These are phyloP conservation scores for Muricea muricata DNA, from an alignment of 92 coral and sea anemone genomes.

Conservation along the genomic window DNA sequence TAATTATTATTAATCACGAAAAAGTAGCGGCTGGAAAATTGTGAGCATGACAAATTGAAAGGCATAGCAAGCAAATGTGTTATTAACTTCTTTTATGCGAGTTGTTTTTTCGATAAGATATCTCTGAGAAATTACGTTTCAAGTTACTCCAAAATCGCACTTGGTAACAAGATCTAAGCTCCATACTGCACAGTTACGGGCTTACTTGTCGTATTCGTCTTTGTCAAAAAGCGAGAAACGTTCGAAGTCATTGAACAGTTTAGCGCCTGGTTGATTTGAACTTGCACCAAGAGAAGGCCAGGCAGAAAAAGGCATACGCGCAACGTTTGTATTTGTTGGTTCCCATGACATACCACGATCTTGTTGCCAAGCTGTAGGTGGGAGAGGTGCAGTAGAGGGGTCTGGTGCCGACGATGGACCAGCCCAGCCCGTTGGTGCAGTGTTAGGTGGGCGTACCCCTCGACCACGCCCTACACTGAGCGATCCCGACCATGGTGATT, in stretches of 20 bases:
- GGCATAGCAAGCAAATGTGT: no score
- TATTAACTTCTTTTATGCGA: no score
- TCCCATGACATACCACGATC: background rate
- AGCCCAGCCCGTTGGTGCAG: slow-evolving; percentile 82
- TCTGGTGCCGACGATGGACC: slow-evolving; percentile 70
- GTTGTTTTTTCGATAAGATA: no score
- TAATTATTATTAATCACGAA: no score
- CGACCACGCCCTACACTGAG: slow-evolving; percentile 70
- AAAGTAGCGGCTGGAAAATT: no score
- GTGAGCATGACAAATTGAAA: no score
- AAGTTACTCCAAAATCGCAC: background rate
- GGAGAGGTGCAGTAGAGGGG: background rate
- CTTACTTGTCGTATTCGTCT: background rate
- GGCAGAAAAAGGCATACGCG: background rate
- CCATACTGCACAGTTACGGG: background rate
- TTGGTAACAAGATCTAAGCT: no score
- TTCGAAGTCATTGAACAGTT: background rate
- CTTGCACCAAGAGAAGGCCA: slow-evolving; percentile 14
- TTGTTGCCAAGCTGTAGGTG: background rate
- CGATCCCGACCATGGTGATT: slow-evolving; percentile 48
- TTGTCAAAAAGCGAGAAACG: slow-evolving; percentile 26
- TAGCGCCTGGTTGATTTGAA: background rate
- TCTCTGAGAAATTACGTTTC: background rate
- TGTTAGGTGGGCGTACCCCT: slow-evolving; percentile 71
- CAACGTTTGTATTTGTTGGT: background rate